A percentile compares a stretch with the other conserved stretches of the same genome.
Evolutionary conservation across 2,888 invertebrate genomes (phyloP).

Genomic region (Junonia oenone): DNA sequence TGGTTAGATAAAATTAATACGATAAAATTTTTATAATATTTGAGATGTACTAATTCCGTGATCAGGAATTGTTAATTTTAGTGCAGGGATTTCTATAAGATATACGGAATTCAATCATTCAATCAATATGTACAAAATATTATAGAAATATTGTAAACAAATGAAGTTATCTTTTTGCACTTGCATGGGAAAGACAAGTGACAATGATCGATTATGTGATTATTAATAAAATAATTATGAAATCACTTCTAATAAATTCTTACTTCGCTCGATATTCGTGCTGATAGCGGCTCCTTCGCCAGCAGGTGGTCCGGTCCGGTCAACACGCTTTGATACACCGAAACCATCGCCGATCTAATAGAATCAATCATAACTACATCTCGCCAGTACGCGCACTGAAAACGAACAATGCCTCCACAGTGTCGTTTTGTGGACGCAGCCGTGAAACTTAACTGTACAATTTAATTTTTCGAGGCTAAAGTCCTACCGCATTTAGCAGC

Average conservation of each 20-base stretch:
- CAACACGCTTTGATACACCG: conserved; percentile 71
- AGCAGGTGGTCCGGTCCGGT: conserved; percentile 68
- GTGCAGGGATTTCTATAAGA: no score
- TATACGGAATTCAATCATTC: no score
- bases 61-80: no score
- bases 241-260: conserved; percentile 41
- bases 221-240: conserved; percentile 2
- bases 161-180: no score
- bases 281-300: conserved; percentile 45
- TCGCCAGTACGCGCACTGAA: conserved; percentile 34
- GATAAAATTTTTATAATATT: neutral
- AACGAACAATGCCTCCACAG: conserved; percentile 37
- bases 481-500: conserved; percentile 50
- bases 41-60: no score
- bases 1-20: neutral
- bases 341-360: conserved; percentile 64
- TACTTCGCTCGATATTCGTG: conserved; percentile 36
- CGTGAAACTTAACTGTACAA: conserved; percentile 36
- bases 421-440: conserved; percentile 31
- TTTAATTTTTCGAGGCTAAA: conserved; percentile 40
- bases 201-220: neutral
- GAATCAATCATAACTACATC: conserved; percentile 73
- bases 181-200: neutral
- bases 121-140: no score
- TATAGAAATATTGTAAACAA: no score